Percentiles rank a stretch among this genome's conserved stretches.
Evolutionary conservation across 2,888 invertebrate genomes (phyloP).

Genomic region (Meiosimyza decipiens): DNA sequence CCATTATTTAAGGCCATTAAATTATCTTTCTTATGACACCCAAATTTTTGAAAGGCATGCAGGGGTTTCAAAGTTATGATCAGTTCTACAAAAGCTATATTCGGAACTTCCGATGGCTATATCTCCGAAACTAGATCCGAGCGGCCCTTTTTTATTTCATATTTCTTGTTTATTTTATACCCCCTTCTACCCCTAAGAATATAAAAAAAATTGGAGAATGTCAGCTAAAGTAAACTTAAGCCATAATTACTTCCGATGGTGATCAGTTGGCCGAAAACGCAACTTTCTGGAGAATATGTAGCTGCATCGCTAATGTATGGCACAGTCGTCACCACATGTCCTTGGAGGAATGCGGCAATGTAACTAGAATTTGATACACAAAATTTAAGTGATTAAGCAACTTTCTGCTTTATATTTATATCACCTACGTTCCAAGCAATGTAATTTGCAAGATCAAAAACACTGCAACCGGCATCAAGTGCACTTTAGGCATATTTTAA

Average conservation of each 20-base stretch:
- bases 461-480: conserved; percentile 62
- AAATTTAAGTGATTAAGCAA: no score
- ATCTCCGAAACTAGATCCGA: no score
- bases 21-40: no score
- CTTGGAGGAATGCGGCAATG: conserved; percentile 72
- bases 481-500: conserved; percentile 60
- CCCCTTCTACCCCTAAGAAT: no score
- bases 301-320: conserved; percentile 83
- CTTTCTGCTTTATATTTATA: neutral
- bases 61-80: no score
- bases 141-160: no score
- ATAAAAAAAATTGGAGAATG: conserved; percentile 63
- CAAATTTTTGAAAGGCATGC: no score
- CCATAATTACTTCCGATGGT: conserved; percentile 77
- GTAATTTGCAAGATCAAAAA: conserved; percentile 65
- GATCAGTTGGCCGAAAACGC: conserved; percentile 80
- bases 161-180: no score
- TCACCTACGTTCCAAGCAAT: conserved; percentile 65
- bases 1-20: no score
- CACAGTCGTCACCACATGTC: conserved; percentile 76
- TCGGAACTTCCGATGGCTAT: no score
- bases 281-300: conserved; percentile 79
- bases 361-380: conserved; percentile 69
- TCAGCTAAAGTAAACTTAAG: no score
- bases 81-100: no score